A percentile compares a stretch with the other conserved stretches of the same genome.
Conservation (phyloP, 2,888 invertebrate genomes). For the Cheilosia variabilis region DNA sequence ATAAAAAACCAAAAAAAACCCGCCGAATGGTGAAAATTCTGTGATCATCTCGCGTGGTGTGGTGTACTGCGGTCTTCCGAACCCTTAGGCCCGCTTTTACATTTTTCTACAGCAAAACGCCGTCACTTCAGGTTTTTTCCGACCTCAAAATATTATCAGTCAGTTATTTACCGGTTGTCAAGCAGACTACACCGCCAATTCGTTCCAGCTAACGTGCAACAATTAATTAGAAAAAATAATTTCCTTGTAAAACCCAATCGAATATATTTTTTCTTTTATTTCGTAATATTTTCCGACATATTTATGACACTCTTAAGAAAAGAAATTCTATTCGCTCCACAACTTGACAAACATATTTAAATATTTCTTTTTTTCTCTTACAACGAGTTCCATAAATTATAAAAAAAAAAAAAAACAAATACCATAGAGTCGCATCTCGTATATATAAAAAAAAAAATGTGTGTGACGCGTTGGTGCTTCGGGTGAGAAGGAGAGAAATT, state of each 20-base stretch:
- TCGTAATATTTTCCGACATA: constrained; percentile 47
- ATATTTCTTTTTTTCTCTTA: constrained; percentile 20
- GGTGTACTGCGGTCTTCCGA: constrained; percentile 47
- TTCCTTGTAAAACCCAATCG: constrained; percentile 1
- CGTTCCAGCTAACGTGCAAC: constrained; percentile 39
- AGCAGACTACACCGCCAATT: constrained; percentile 51
- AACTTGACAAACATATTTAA: constrained; percentile 23
- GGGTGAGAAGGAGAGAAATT: constrained; percentile 32
- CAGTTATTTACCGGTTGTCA: constrained; percentile 74
- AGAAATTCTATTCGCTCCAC: constrained; percentile 32
- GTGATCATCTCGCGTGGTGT: constrained; percentile 36
- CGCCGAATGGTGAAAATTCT: constrained; percentile 28
- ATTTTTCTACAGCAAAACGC: constrained; percentile 26
- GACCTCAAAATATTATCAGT: constrained; percentile 64
- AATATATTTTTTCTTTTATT: constrained; percentile 21
- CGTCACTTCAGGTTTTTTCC: constrained; percentile 49
- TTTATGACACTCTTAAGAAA: constrained; percentile 50
- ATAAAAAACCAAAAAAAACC: not conserved
- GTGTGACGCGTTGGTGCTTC: constrained; percentile 49
- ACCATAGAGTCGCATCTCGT: not conserved
- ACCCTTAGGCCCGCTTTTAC: constrained; percentile 32
- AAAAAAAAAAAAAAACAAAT: constrained; percentile 28
- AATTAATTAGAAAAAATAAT: constrained; percentile 18
- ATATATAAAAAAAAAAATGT: constrained; percentile 22
- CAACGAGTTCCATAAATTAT: constrained; percentile 60